phyloP scores from a whole-genome alignment of 2,113 vertebrate genomes.

The Myrmecobius fasciatus region DNA sequence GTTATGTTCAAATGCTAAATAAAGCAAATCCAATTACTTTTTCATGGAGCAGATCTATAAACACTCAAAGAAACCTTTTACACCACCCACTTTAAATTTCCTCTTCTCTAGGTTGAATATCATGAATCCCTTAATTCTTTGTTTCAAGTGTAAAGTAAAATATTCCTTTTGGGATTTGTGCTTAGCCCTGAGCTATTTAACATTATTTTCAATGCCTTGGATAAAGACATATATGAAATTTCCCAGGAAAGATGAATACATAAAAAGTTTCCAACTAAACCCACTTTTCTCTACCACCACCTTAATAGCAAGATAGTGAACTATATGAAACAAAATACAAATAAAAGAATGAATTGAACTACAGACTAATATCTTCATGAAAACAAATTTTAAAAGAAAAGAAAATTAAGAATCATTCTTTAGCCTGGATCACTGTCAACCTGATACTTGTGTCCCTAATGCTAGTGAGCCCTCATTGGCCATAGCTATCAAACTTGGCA shows the following conservation, averaged over 20 bases:
- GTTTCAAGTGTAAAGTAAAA: not conserved
- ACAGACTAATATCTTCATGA: not conserved
- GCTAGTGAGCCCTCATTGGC: not conserved
- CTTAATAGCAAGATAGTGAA: not conserved
- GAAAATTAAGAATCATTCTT: no score
- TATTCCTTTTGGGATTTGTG: not conserved
- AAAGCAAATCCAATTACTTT: not conserved
- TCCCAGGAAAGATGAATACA: not conserved
- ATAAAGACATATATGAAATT: not conserved
- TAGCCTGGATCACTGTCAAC: no score
- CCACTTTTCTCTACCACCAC: not conserved
- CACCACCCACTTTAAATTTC: not conserved
- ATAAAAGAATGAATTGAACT: not conserved
- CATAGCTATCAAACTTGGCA: not conserved
- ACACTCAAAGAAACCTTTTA: not conserved
- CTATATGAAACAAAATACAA: not conserved
- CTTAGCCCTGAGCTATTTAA: not conserved
- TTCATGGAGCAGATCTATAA: not conserved
- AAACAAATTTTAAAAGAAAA: not conserved
- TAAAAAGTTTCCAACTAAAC: not conserved
- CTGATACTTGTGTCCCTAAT: not conserved
- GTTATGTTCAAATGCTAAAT: not conserved
- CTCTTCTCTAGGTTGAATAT: not conserved
- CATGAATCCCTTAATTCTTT: not conserved
- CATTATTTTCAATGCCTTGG: not conserved